These are phyloP conservation scores for Fratercula arctica DNA, from an alignment of 2,797 vertebrate species.

Conservation along the genomic window DNA sequence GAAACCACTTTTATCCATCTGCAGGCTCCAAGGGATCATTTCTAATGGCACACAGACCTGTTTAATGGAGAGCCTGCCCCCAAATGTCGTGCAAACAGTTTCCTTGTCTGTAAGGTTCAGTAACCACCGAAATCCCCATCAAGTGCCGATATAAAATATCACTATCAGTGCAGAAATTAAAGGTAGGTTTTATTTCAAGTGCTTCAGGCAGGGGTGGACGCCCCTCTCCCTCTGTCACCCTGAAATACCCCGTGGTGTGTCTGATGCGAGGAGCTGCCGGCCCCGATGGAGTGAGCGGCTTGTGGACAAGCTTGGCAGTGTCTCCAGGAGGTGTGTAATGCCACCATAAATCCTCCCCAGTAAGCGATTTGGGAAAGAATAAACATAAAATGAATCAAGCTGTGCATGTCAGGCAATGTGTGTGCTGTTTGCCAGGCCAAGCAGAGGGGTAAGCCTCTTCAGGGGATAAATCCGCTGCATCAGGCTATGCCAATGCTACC, in stretches of 20 bases:
- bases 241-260: accelerated
- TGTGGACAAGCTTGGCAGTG: background rate
- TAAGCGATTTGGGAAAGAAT: background rate
- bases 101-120: background rate
- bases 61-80: background rate
- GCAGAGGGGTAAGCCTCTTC: background rate
- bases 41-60: background rate
- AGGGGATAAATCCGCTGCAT: background rate
- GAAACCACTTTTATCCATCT: background rate
- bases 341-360: background rate
- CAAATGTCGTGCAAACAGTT: background rate
- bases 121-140: background rate
- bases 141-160: background rate
- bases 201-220: background rate
- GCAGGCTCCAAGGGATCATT: background rate
- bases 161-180: background rate
- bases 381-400: background rate
- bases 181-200: background rate
- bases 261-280: background rate
- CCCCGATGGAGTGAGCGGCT: background rate
- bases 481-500: background rate
- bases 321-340: background rate
- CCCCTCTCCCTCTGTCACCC: background rate
- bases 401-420: background rate
- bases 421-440: background rate